Conservation (phyloP, 2,888 invertebrate species). For the Stenurella melanura region DNA sequence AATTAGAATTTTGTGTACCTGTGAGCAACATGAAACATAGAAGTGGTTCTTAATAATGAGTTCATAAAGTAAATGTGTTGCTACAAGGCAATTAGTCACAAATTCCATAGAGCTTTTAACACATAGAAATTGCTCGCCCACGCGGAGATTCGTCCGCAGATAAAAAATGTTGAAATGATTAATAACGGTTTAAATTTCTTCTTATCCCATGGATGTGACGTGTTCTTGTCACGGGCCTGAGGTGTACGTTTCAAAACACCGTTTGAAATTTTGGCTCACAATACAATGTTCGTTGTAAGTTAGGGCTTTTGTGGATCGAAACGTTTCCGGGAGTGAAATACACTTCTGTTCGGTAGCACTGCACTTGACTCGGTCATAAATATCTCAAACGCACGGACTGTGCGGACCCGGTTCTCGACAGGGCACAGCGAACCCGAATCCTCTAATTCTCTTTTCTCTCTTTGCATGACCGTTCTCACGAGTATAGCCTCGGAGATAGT, state of each 20-base stretch:
- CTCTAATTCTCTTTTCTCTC: conserved; percentile 48
- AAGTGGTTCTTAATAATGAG: background rate
- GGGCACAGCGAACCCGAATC: conserved; percentile 37
- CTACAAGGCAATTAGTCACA: conserved; percentile 9
- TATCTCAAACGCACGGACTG: conserved; percentile 55
- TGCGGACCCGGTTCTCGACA: conserved; percentile 47
- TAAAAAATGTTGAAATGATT: conserved; percentile 17
- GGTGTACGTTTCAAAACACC: background rate
- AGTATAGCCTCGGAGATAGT: background rate
- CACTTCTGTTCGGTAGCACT: conserved; percentile 53
- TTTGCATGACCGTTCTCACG: conserved; percentile 42
- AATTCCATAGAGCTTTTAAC: conserved; percentile 20
- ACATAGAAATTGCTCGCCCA: conserved; percentile 10
- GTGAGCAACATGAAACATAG: background rate
- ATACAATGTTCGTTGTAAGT: conserved; percentile 13
- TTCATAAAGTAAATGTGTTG: conserved; percentile 5
- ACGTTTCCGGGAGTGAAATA: conserved; percentile 44
- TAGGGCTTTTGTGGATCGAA: conserved; percentile 20
- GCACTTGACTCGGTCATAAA: conserved; percentile 60
- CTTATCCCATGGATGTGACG: conserved; percentile 1
- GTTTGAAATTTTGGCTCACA: background rate
- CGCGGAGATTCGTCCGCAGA: conserved; percentile 5
- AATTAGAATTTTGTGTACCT: background rate
- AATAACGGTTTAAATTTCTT: conserved; percentile 5
- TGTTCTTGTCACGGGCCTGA: background rate